phyloP scores from a whole-genome alignment of 2,113 vertebrate genomes.

The Hippocampus mohnikei region DNA sequence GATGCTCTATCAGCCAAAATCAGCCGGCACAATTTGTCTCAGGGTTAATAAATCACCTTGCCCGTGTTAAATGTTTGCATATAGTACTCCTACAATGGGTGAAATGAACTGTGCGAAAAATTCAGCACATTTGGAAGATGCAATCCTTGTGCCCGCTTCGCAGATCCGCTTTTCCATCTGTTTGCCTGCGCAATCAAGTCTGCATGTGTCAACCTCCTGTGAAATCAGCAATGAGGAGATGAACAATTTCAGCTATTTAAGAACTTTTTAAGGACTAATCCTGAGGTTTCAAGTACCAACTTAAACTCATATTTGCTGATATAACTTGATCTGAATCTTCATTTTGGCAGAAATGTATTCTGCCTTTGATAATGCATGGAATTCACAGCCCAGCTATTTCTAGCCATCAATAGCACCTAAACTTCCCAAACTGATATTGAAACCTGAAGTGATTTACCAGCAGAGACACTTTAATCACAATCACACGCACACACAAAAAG shows the following conservation, averaged over 20 bases:
- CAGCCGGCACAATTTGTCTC: neutral
- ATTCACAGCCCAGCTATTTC: conserved; percentile 67
- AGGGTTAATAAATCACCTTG: neutral
- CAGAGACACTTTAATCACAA: conserved; percentile 41
- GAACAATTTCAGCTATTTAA: neutral
- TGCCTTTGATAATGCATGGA: conserved; percentile 56
- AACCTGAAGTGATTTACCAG: conserved; percentile 68
- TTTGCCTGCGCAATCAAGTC: neutral
- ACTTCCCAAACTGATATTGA: conserved; percentile 65
- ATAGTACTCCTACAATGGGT: neutral
- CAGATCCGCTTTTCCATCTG: neutral
- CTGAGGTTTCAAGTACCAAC: conserved; percentile 7
- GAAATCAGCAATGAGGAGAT: neutral
- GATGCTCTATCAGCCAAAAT: no score
- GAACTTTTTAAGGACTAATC: conserved; percentile 4
- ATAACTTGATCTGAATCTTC: conserved; percentile 33
- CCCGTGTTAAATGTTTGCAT: no score
- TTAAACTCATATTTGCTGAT: conserved; percentile 14
- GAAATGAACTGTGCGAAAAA: neutral
- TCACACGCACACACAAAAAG: conserved; percentile 15
- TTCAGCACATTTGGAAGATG: neutral
- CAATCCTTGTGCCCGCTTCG: neutral
- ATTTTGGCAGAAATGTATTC: conserved; percentile 50
- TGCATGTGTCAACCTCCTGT: neutral
- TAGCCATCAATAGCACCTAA: conserved; percentile 72